A percentile compares a stretch with the other conserved stretches of the same genome.
These are phyloP conservation scores for Agrotis segetum DNA, from an alignment of 2,888 invertebrate species.

Conservation along the genomic window DNA sequence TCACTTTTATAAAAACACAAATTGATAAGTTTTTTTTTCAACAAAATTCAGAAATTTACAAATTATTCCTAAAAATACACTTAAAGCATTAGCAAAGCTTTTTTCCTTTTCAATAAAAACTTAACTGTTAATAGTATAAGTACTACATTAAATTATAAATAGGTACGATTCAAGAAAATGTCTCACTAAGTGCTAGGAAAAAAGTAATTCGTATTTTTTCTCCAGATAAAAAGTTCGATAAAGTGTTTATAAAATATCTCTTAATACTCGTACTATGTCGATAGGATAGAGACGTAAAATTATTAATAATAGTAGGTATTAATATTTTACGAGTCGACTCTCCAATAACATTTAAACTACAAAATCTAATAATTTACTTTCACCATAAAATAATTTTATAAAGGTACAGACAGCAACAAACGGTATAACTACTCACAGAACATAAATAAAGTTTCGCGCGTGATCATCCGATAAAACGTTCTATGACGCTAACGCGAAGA, in stretches of 20 bases:
- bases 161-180: conserved; percentile 24
- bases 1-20: not conserved
- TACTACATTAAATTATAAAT: conserved; percentile 26
- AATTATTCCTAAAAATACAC: conserved; percentile 3
- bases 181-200: conserved; percentile 35
- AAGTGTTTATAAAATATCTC: conserved; percentile 32
- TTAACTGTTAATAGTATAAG: conserved; percentile 4
- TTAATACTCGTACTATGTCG: not conserved
- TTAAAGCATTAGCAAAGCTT: conserved; percentile 12
- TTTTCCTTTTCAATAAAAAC: conserved; percentile 13
- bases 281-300: not conserved
- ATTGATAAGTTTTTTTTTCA: too few relatives aligned
- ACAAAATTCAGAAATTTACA: not conserved
- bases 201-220: conserved; percentile 7
- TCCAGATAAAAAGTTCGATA: conserved; percentile 14
- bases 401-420: not conserved
- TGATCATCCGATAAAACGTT: conserved; percentile 33
- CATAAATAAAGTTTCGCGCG: conserved; percentile 9
- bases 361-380: not conserved
- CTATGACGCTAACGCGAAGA: conserved; percentile 27
- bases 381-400: not conserved
- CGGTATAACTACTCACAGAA: not conserved
- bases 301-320: too few relatives aligned
- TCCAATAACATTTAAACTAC: too few relatives aligned
- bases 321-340: conserved; percentile 3